phyloP scores from a whole-genome alignment of 2,888 invertebrate genomes.

The Leptopterna dolabrata region DNA sequence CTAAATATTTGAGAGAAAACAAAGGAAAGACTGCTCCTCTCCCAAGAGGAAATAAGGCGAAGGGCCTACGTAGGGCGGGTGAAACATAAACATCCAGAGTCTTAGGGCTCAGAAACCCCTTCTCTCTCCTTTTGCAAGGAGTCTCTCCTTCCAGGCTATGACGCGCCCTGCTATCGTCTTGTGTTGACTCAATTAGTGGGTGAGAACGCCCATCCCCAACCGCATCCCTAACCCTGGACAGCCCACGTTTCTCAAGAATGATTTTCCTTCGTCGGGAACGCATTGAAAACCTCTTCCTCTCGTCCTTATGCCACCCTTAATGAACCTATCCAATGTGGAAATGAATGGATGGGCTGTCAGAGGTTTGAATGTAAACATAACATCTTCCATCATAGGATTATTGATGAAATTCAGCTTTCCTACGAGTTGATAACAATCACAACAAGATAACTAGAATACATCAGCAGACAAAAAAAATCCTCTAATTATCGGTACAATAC shows the following conservation, averaged over 20 bases:
- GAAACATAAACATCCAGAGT: constrained; percentile 41
- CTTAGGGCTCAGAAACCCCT: not conserved
- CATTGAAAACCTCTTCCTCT: no score
- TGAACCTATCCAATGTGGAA: no score
- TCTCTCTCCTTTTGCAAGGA: not conserved
- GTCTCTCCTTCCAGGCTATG: not conserved
- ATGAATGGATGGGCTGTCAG: no score
- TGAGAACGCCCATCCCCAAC: not conserved
- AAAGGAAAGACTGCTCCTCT: constrained; percentile 25
- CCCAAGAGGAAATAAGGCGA: not conserved
- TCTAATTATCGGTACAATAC: no score
- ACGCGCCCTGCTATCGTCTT: constrained; percentile 8
- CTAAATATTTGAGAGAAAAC: constrained; percentile 44
- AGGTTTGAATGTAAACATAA: no score
- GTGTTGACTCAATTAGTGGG: constrained; percentile 45
- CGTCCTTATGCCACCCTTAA: no score
- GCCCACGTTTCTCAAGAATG: not conserved
- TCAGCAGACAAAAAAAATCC: no score
- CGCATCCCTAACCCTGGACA: not conserved
- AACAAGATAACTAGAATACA: no score
- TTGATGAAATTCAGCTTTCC: no score
- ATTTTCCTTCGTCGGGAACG: not conserved
- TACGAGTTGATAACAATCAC: no score
- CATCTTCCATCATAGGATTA: no score
- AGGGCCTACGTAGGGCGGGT: not conserved